Base-by-base conservation (phyloP, 1,140 invertebrate genomes). In the Dendroctonus valens region DNA sequence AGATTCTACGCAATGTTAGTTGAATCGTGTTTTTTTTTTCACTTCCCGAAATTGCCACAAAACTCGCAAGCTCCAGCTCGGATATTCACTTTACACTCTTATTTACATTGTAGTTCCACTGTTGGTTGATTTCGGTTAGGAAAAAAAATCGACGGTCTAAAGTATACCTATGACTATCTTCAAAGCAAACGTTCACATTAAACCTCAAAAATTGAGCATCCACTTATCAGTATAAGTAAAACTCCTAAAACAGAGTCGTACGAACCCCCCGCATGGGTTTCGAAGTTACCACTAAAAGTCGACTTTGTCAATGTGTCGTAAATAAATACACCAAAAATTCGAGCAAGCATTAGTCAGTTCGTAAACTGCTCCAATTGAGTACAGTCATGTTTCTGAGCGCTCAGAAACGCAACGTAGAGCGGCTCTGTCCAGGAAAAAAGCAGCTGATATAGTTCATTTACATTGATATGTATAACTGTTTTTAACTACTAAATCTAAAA, bases 391-490 rank as follows among this genome's bases (percentile, higher is more conserved):
- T 62, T 14, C 38, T 53, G 14, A 62, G 41, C n/a, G 49, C 15
- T 9, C 26, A 7, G 40, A 59, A 15, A 59, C 4, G 49, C 38
- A 39, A 42, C 12, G n/a, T 38, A 53, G 26, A 53, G 11, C 37
- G 15, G 7, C 12, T n/a, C n/a, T 7, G 38, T 58, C 42, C 12
- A 44, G 7, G 12, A 60, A 60, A n/a, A 60, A n/a, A 63, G 41
- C 12, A 14, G 59, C 51, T 51, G 59, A 60, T 60, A 60, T 60
- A 60, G 48, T 48, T 54, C 26, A 59, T 63, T 69, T 44, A 69
- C 54, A 59, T 49, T 71, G 70, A 71, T 71, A 71, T 71, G 70
- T 71, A 67, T 67, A 71, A 71, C 67, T 64, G 54, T 49, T 64
- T 66, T 50, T 65, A 42, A 48, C 63, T 60, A 64, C 55, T 49